Evolutionary conservation across 23 tunicate species (phyloP).

Genomic region (Oikopleura dioica): DNA sequence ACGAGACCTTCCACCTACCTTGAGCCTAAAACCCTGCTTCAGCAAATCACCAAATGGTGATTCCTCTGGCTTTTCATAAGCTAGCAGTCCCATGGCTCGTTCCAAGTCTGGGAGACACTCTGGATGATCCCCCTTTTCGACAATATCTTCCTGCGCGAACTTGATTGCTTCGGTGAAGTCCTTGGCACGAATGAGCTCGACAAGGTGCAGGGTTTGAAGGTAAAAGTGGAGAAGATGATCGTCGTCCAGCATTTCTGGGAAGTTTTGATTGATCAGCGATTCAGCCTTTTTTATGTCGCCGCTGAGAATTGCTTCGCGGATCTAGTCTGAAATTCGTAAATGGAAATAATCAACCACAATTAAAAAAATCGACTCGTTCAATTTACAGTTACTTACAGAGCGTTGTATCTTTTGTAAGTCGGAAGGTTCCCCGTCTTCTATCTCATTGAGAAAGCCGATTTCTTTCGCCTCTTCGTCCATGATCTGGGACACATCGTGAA

Average conservation of each 20-base stretch:
- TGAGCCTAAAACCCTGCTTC: slow-evolving; percentile 34
- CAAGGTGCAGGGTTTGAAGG: slow-evolving; percentile 47
- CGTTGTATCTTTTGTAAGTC: not conserved
- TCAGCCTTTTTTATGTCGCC: slow-evolving; percentile 44
- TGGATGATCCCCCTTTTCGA: slow-evolving; percentile 56
- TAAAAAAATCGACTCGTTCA: not conserved
- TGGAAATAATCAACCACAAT: not conserved
- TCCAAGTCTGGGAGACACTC: slow-evolving; percentile 67
- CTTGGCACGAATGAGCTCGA: slow-evolving; percentile 54
- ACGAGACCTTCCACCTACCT: too few relatives aligned
- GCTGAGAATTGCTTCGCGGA: slow-evolving; percentile 63
- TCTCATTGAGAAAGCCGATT: not conserved
- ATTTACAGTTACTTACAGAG: not conserved
- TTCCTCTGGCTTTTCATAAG: slow-evolving; percentile 62
- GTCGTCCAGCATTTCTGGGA: slow-evolving; percentile 77
- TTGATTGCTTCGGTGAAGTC: slow-evolving; percentile 54
- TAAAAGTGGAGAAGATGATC: slow-evolving; percentile 39
- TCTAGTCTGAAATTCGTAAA: not conserved
- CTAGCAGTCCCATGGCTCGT: slow-evolving; percentile 58
- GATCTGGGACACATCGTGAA: not conserved
- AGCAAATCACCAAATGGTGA: slow-evolving; percentile 71
- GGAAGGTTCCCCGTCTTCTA: not conserved
- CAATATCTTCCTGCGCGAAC: slow-evolving; percentile 56
- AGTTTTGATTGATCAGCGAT: slow-evolving; percentile 43
- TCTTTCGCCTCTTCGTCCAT: not conserved